These are phyloP conservation scores for Sebastes aleutianus DNA, from an alignment of 2,797 vertebrate species.

Conservation along the genomic window DNA sequence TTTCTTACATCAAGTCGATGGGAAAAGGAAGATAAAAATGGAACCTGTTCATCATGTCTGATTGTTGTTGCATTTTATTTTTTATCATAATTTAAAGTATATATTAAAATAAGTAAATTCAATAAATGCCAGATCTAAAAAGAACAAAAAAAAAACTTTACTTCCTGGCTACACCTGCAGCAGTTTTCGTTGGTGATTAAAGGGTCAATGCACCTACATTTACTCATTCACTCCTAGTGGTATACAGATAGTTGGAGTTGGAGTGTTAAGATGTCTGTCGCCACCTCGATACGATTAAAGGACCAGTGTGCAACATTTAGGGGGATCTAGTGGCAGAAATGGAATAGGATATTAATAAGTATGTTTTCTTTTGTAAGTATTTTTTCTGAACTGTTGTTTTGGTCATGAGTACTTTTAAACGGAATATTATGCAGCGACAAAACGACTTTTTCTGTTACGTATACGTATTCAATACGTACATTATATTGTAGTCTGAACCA, in stretches of 20 bases:
- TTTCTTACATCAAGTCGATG: conserved; percentile 30
- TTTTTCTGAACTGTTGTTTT: too few relatives aligned
- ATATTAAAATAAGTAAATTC: background rate
- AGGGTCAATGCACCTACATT: background rate
- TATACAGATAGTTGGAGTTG: background rate
- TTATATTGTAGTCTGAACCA: too few relatives aligned
- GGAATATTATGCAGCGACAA: too few relatives aligned
- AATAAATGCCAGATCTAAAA: background rate
- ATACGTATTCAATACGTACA: too few relatives aligned
- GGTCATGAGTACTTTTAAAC: too few relatives aligned
- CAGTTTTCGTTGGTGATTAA: conserved; percentile 3
- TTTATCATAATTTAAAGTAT: background rate
- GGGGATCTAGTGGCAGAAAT: too few relatives aligned
- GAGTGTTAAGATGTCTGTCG: background rate
- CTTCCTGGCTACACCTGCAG: background rate
- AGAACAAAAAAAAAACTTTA: background rate
- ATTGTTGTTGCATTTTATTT: conserved; percentile 13
- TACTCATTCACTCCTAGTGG: background rate
- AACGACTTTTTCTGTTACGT: too few relatives aligned
- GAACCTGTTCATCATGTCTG: conserved; percentile 24
- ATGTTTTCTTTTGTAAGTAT: too few relatives aligned
- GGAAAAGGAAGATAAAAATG: conserved; percentile 2
- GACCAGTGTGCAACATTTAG: too few relatives aligned
- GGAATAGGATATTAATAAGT: too few relatives aligned
- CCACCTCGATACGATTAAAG: too few relatives aligned